Evolutionary conservation across 2,888 invertebrate genomes (phyloP), one percentile per base, ranked within the genome.

Genomic region (Saturnia japonica): DNA sequence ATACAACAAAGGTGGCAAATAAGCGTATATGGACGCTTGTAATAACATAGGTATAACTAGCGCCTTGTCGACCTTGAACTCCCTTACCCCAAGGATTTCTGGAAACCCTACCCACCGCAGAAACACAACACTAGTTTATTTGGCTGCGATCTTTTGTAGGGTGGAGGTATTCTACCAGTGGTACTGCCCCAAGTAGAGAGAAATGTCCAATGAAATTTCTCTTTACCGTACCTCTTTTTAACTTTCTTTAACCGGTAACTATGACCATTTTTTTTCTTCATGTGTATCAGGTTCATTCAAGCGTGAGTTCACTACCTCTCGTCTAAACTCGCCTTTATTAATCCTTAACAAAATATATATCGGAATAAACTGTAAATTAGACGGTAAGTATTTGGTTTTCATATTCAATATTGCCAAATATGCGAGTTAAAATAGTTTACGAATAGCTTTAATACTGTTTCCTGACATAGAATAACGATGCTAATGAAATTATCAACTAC

Each of bases 401-500:
- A 40, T 40, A 64, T 64, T 40, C 12, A n/a, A 64, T 34, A 40
- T 40, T 64, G n/a, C 64, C 40, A 64, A 64, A 19, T 64, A 64
- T 19, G 64, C 40, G 64, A 64, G 47, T 54, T 47, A 7, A 57
- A 57, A 70, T 70, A 68, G 54, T 68, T 66, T 64, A 40, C 22
- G 34, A 68, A 71, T 43, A 64, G 54, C 25, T 51, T 64, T 28
- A 60, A 28, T 28, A 60, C 25, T 51, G 28, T 68, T 62, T 40
- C 67, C 67, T n/a, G 22, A 60, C 16, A 9, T 40, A 64, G 4
- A 62, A 42, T 68, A 71, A 68, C 68, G 62, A 51, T 45, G 42
- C 51, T 68, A 68, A 71, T 71, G 62, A 68, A 71, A 64, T 71
- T 68, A 68, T 22, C 64, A 51, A 68, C 40, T 64, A 64, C 19